Evolutionary conservation across 2,113 vertebrate genomes (phyloP), one percentile per base, ranked within the genome.

Genomic region (Alligator sinensis): DNA sequence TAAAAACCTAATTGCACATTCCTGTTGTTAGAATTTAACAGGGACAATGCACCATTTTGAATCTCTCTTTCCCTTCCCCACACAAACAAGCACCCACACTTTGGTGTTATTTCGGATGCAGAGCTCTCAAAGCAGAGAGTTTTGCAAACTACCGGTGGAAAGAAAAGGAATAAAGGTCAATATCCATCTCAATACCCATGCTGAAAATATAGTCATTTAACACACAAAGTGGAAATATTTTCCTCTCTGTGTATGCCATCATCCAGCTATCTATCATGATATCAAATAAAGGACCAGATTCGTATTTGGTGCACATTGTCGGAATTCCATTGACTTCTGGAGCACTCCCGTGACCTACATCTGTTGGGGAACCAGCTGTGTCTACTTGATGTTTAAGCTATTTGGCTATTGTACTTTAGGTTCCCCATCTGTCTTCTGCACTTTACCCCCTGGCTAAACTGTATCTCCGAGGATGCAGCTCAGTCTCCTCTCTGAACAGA

Each of bases 271-370:
- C 92, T 95, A 94, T 6, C 92, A 86, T 95, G 95, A 96, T 94
- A 61, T 80, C 80, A 97, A 97, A 98, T 98, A 98, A 97, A 97
- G 96, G 96, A 87, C 89, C 94, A 96, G 93, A 93, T 86, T 94
- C 87, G 84, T 87, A 95, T 3, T 58, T 84, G 88, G n/a, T 92
- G 90, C 34, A 84, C 87, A 94, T 72, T 47, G 57, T n/a, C 59
- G 88, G n/a, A 86, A 47, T 84, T 94, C 58, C 89, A 93, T 84
- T 94, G 77, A 86, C 59, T 87, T 91, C 38, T 89, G 82, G 17
- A 91, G 25, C 12, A 58, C 92, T 89, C 91, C 84, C 34, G 30
- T 89, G 90, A 57, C 95, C 94, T 92, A 13, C 60, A 22, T 90
- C 84, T 74, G 93, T 21, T 38, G 75, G 86, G 80, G 27, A 85